These are phyloP conservation scores for Eucidaris tribuloides DNA, from an alignment of 35 echinoderm and acorn worm genomes.

Conservation along the genomic window DNA sequence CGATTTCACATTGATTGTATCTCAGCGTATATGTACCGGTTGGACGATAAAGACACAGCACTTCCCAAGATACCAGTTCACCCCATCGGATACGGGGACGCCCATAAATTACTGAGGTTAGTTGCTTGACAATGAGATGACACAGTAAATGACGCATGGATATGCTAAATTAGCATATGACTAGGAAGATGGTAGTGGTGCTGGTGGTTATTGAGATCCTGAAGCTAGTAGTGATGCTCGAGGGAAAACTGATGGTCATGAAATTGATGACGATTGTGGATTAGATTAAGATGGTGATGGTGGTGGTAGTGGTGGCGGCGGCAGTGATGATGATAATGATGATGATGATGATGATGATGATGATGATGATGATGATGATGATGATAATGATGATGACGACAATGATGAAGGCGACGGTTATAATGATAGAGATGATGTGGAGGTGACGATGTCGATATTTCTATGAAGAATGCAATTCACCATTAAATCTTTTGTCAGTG, in stretches of 20 bases:
- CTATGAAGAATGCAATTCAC: too few species aligned
- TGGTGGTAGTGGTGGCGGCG: not conserved
- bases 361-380: slow-evolving; percentile 39
- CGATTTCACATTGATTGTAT: too few species aligned
- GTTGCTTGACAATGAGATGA: too few species aligned
- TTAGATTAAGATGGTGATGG: not conserved
- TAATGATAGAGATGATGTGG: too few species aligned
- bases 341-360: slow-evolving; percentile 37
- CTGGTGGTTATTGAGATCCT: too few species aligned
- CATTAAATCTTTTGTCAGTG: too few species aligned
- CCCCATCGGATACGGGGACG: slow-evolving; percentile 63
- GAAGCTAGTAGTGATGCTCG: too few species aligned
- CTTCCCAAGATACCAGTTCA: slow-evolving; percentile 76
- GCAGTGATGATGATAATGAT: not conserved
- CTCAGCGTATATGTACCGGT: slow-evolving; percentile 59
- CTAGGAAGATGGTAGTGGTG: too few species aligned
- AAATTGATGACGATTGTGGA: too few species aligned
- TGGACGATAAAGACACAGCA: slow-evolving; percentile 42
- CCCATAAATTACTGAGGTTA: slow-evolving; percentile 37
- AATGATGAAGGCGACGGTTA: slow-evolving; percentile 10
- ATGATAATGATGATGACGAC: slow-evolving; percentile 33
- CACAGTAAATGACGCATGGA: not conserved
- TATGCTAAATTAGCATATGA: not conserved
- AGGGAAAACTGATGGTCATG: too few species aligned
- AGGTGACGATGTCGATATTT: too few species aligned